Percentiles rank a stretch among this genome's conserved stretches.
Conservation (phyloP, 2,888 invertebrate species). For the Chalcis sispes region DNA sequence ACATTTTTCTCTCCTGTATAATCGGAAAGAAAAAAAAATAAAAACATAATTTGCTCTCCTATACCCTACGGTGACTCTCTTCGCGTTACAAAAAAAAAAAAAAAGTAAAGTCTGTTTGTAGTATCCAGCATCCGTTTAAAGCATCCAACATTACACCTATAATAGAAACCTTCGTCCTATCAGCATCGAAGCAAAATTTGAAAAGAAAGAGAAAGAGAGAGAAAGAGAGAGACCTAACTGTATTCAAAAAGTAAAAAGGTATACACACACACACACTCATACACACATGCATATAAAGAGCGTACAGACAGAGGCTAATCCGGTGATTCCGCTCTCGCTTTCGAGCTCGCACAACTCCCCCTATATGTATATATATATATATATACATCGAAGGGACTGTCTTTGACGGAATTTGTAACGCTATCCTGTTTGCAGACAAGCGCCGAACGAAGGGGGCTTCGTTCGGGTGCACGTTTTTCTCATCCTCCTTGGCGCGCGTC, state of each 20-base stretch:
- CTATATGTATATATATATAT: no score
- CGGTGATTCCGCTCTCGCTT: slow-evolving; percentile 72
- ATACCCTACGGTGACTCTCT: no score
- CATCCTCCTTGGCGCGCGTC: no score
- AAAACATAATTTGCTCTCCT: no score
- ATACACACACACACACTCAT: slow-evolving; percentile 1
- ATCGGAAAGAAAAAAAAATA: no score
- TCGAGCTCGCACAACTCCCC: slow-evolving; percentile 63
- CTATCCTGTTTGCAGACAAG: slow-evolving; percentile 70
- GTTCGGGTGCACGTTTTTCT: slow-evolving; percentile 40
- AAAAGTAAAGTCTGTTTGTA: no score
- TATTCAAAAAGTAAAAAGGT: slow-evolving; percentile 23
- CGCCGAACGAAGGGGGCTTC: slow-evolving; percentile 24
- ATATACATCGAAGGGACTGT: not conserved
- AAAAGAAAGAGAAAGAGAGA: not conserved
- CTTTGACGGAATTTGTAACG: slow-evolving; percentile 70
- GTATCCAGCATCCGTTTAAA: not conserved
- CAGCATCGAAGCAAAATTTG: not conserved
- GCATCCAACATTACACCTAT: not conserved
- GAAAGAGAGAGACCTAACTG: slow-evolving; percentile 13
- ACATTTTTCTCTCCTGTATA: no score
- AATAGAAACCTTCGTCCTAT: no score
- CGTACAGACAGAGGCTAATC: slow-evolving; percentile 66
- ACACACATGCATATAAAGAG: not conserved
- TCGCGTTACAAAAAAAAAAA: no score